A percentile compares a stretch with the other conserved stretches of the same genome.
These are phyloP conservation scores for Mylabris phalerata DNA, from an alignment of 1,140 invertebrate species.

Conservation along the genomic window DNA sequence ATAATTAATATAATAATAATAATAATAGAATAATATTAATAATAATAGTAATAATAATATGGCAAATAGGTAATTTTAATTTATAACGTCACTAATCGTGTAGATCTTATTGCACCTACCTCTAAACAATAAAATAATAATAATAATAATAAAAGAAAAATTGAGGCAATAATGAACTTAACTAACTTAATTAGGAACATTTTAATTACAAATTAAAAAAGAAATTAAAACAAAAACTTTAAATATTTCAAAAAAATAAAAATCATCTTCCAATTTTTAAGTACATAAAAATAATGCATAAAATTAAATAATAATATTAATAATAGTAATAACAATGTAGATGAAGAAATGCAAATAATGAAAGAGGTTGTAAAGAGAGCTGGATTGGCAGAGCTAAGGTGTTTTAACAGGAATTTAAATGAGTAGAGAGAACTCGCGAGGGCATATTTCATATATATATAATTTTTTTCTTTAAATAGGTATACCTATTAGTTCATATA, in stretches of 20 bases:
- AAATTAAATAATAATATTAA: neutral
- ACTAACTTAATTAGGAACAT: conserved; percentile 36
- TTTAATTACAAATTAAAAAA: conserved; percentile 26
- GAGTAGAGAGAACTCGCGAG: neutral
- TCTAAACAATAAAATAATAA: conserved; percentile 36
- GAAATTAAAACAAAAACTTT: conserved; percentile 7
- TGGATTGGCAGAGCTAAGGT: too few relatives aligned
- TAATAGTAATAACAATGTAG: conserved; percentile 4
- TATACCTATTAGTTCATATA: conserved; percentile 29
- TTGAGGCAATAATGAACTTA: conserved; percentile 16
- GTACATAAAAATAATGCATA: conserved; percentile 7
- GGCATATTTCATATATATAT: conserved; percentile 8
- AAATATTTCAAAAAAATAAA: conserved; percentile 28
- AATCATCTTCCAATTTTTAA: conserved; percentile 19
- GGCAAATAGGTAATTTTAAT: conserved; percentile 40
- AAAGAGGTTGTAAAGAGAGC: neutral
- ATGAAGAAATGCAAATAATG: conserved; percentile 31
- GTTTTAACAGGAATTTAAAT: neutral
- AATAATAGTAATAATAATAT: conserved; percentile 37
- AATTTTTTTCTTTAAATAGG: conserved; percentile 3
- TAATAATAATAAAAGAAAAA: conserved; percentile 3
- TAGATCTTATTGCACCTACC: conserved; percentile 42
- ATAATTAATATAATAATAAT: conserved; percentile 4
- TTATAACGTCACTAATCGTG: conserved; percentile 34
- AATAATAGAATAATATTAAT: conserved; percentile 19